Conservation (phyloP, 2,888 invertebrate species). For the Adineta ricciae region DNA sequence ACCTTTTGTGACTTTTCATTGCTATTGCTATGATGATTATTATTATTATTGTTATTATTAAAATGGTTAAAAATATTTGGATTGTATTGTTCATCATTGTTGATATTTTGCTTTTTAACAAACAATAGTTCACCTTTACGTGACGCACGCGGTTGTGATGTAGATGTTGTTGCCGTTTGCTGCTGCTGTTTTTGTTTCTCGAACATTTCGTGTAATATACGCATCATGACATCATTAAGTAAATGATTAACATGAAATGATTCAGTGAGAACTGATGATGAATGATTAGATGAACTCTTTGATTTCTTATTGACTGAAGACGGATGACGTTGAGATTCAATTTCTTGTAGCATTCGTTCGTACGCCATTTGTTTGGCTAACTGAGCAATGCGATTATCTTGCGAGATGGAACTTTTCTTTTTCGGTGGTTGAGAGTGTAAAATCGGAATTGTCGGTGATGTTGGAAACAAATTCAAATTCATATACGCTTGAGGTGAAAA, state of each 20-base stretch:
- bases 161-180: not conserved
- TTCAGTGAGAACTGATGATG: not conserved
- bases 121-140: conserved; percentile 4
- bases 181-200: not conserved
- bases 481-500: not conserved
- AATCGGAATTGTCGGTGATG: not conserved
- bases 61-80: not conserved
- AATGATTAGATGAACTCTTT: not conserved
- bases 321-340: not conserved
- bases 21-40: not conserved
- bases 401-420: not conserved
- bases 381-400: not conserved
- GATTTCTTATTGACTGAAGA: not conserved
- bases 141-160: not conserved
- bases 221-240: conserved; percentile 8
- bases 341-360: conserved; percentile 3
- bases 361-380: not conserved
- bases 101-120: conserved; percentile 11
- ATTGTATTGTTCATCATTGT: not conserved
- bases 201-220: not conserved
- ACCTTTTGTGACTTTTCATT: not conserved
- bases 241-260: not conserved
- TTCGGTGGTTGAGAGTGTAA: not conserved
- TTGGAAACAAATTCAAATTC: not conserved
- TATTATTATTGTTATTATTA: not conserved